phyloP scores from a whole-genome alignment of 2,113 vertebrate species.

The Pampusana beccarii region DNA sequence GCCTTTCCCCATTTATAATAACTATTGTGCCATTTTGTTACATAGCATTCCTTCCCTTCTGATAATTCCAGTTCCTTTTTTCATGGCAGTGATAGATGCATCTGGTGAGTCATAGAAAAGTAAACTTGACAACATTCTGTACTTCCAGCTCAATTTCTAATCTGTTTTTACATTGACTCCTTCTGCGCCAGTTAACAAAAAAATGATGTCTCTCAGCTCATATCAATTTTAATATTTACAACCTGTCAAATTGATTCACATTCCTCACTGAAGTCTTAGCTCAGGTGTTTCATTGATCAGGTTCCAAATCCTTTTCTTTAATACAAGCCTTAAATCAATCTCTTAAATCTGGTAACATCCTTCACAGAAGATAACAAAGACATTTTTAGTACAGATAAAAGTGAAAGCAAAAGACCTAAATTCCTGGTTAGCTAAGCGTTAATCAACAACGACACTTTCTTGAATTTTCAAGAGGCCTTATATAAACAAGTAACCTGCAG shows the following conservation, averaged over 20 bases:
- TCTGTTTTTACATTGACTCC: constrained; percentile 35
- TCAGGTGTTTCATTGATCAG: constrained; percentile 48
- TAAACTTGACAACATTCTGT: constrained; percentile 16
- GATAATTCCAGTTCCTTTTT: neutral
- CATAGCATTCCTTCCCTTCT: neutral
- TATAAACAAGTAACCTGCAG: neutral
- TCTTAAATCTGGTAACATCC: neutral
- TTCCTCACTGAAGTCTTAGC: constrained; percentile 16
- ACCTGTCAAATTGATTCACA: constrained; percentile 28
- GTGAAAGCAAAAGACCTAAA: neutral
- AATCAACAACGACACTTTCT: neutral
- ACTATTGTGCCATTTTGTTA: neutral
- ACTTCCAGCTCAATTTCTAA: constrained; percentile 28
- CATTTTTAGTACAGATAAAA: constrained; percentile 41
- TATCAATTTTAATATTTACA: constrained; percentile 64
- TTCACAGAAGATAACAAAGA: neutral
- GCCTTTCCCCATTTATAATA: neutral
- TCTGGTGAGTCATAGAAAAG: neutral
- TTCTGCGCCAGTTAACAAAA: constrained; percentile 44
- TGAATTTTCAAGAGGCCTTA: neutral
- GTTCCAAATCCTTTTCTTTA: neutral
- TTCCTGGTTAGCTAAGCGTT: neutral
- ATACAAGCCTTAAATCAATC: constrained; percentile 12
- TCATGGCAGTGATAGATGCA: neutral
- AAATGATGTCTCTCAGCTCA: constrained; percentile 1